phyloP scores from a whole-genome alignment of 2,797 vertebrate species.

The Hippopotamyrus pictus region DNA sequence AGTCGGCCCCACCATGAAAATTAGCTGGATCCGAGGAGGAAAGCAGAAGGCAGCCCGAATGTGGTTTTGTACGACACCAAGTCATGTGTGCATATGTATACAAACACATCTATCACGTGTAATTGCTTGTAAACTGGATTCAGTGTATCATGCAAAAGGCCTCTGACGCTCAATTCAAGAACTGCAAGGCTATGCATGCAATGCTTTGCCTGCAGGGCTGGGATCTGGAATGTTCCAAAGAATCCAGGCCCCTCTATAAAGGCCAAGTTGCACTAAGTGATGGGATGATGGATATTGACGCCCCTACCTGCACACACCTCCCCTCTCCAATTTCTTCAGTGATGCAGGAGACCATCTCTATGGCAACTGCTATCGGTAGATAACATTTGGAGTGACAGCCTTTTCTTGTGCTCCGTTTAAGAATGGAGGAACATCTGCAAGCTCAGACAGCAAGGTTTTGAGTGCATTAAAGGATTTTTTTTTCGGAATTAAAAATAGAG shows the following conservation, averaged over 20 bases:
- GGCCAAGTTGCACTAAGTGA: conserved; percentile 45
- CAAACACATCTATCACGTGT: background rate
- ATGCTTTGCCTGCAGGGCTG: background rate
- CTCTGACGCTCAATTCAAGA: background rate
- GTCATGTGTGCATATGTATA: background rate
- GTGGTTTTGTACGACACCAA: background rate
- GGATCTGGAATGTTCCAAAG: conserved; percentile 36
- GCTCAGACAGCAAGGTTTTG: background rate
- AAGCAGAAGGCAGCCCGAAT: background rate
- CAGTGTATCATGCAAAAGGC: background rate
- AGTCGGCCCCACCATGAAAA: background rate
- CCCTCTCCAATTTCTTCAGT: conserved; percentile 22
- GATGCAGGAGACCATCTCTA: conserved; percentile 56
- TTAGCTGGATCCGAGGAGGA: background rate
- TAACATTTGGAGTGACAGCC: conserved; percentile 40
- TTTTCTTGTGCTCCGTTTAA: conserved; percentile 21
- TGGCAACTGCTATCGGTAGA: conserved; percentile 58
- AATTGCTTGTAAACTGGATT: background rate
- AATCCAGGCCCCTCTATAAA: conserved; percentile 47
- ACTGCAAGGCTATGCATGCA: background rate
- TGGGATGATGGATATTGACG: conserved; percentile 52
- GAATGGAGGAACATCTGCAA: background rate
- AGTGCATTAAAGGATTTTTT: conserved; percentile 9
- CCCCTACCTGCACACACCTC: conserved; percentile 29
- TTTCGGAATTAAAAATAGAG: background rate